phyloP scores from a whole-genome alignment of 2,113 vertebrate species.

The Prunella fulvescens region DNA sequence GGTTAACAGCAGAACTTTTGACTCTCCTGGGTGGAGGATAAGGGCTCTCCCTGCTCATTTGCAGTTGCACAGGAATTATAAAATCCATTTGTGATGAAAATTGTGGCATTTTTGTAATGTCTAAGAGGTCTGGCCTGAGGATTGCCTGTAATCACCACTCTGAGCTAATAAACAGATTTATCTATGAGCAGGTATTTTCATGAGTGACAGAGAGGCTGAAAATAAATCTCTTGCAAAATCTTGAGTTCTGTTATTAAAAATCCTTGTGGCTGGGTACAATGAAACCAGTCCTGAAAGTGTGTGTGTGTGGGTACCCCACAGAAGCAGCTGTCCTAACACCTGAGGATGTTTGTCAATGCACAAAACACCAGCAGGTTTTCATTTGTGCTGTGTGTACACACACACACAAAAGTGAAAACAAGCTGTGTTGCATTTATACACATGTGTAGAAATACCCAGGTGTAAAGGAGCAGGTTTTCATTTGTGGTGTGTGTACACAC shows the following conservation, averaged over 20 bases:
- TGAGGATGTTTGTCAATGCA: not conserved
- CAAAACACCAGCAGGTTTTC: not conserved
- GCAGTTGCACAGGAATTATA: not conserved
- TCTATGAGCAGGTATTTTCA: not conserved
- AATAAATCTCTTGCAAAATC: not conserved
- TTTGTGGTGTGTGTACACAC: not conserved
- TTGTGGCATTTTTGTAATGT: accelerated
- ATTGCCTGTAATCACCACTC: not conserved
- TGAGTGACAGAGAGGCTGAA: not conserved
- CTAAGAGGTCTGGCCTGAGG: not conserved
- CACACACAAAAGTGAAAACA: not conserved
- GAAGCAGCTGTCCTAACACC: not conserved
- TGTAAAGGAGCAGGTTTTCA: not conserved
- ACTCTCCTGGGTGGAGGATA: not conserved
- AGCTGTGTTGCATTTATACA: too few relatives aligned
- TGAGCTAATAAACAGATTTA: not conserved
- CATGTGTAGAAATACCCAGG: accelerated
- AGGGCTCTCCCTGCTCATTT: not conserved
- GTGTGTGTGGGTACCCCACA: not conserved
- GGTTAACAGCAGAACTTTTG: not conserved
- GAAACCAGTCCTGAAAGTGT: not conserved
- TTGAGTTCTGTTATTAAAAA: not conserved
- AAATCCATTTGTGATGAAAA: not conserved
- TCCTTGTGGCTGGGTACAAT: not conserved
- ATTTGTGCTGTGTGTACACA: not conserved